A percentile compares a stretch with the other conserved stretches of the same genome.
Evolutionary conservation across 2,888 invertebrate species (phyloP).

Genomic region (Lissonota sp.): DNA sequence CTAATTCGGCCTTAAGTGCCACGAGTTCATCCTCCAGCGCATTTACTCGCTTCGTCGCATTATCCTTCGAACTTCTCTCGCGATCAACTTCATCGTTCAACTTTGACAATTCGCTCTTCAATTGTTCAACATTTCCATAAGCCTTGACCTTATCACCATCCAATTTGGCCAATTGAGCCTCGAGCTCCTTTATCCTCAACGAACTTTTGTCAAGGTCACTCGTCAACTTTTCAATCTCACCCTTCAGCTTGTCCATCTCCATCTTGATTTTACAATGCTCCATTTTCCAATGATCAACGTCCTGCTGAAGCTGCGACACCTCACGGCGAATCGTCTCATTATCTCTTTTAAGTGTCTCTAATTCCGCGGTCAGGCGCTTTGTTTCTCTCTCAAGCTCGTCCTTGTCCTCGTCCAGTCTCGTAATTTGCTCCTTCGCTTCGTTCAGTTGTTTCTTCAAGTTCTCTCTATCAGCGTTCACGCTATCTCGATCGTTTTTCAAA

Average conservation of each 20-base stretch:
- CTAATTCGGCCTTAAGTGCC: conserved; percentile 66
- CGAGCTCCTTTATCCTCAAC: conserved; percentile 55
- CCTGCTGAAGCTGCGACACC: conserved; percentile 49
- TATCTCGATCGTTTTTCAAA: conserved; percentile 58
- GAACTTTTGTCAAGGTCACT: conserved; percentile 61
- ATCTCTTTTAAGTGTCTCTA: conserved; percentile 50
- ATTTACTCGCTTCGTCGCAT: conserved; percentile 12
- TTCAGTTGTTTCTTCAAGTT: conserved; percentile 51
- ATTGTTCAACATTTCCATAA: conserved; percentile 17
- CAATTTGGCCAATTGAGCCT: conserved; percentile 40
- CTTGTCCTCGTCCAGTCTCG: conserved; percentile 52
- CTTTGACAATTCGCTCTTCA: conserved; percentile 49
- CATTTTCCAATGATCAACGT: conserved; percentile 68
- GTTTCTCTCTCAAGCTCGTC: conserved; percentile 63
- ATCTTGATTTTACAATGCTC: conserved; percentile 64
- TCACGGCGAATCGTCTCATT: conserved; percentile 57
- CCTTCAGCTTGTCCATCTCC: conserved; percentile 64
- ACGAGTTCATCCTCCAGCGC: conserved; percentile 58
- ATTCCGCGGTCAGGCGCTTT: conserved; percentile 43
- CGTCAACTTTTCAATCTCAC: conserved; percentile 63
- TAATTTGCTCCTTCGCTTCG: conserved; percentile 52
- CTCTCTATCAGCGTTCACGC: conserved; percentile 51
- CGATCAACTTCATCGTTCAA: conserved; percentile 49
- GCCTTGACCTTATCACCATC: conserved; percentile 48
- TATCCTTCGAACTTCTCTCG: conserved; percentile 64